Evolutionary conservation across 2,888 invertebrate species (phyloP).

Genomic region (Polyommatus iphigenia): DNA sequence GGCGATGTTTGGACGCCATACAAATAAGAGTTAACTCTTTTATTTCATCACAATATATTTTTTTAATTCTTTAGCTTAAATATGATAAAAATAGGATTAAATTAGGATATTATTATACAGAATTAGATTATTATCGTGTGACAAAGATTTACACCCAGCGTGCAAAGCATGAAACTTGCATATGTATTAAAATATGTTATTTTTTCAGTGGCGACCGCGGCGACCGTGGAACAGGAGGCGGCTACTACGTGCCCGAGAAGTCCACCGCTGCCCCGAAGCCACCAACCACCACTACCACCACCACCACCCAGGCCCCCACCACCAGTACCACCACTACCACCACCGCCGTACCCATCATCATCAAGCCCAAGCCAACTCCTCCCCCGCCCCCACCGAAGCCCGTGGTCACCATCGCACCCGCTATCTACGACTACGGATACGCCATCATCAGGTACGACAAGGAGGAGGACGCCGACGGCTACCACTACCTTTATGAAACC

Average conservation of each 20-base stretch:
- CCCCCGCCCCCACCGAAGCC: conserved; percentile 22
- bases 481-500: conserved; percentile 74
- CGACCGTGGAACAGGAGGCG: conserved; percentile 38
- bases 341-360: conserved; percentile 26
- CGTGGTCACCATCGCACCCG: conserved; percentile 38
- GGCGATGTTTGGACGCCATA: too few species aligned
- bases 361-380: conserved; percentile 39
- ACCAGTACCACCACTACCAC: conserved; percentile 16
- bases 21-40: too few species aligned
- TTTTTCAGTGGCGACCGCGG: conserved; percentile 39
- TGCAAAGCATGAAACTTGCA: not conserved
- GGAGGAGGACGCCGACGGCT: conserved; percentile 61
- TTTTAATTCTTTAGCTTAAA: too few species aligned
- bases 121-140: too few species aligned
- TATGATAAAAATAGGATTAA: too few species aligned
- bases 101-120: too few species aligned
- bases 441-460: conserved; percentile 70
- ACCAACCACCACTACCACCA: conserved; percentile 17
- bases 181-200: not conserved
- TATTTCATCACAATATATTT: too few species aligned
- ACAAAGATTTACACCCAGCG: too few species aligned
- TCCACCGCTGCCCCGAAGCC: conserved; percentile 17
- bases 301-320: conserved; percentile 1
- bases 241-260: conserved; percentile 32
- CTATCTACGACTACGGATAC: conserved; percentile 63